These are phyloP conservation scores for Axis porcinus DNA, from an alignment of 2,113 vertebrate species.

Conservation along the genomic window DNA sequence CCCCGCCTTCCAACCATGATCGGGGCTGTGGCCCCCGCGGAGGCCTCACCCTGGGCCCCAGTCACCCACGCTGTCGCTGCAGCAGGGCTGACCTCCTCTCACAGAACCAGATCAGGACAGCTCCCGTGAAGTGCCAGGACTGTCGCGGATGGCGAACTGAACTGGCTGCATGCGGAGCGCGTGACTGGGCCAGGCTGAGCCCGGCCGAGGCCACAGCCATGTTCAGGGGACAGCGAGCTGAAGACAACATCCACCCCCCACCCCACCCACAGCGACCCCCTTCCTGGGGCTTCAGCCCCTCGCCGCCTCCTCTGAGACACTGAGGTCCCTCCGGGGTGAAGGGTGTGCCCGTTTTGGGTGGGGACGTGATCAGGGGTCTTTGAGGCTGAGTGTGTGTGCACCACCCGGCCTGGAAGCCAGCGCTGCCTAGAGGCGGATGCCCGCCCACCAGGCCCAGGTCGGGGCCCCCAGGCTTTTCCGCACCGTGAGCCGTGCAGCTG, in stretches of 20 bases:
- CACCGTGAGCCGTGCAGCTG: rapidly evolving
- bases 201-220: rapidly evolving
- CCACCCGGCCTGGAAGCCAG: neutral
- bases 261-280: rapidly evolving
- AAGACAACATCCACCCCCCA: too few species aligned
- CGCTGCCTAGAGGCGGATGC: neutral
- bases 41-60: rapidly evolving
- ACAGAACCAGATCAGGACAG: neutral
- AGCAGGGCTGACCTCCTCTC: neutral
- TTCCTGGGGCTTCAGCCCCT: neutral
- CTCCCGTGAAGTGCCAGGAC: neutral
- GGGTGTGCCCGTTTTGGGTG: neutral
- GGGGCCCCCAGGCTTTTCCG: neutral
- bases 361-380: neutral
- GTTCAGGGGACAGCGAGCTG: neutral
- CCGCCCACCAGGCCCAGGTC: rapidly evolving
- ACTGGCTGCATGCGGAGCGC: rapidly evolving
- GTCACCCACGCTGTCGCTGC: rapidly evolving
- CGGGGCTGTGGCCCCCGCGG: neutral
- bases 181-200: neutral
- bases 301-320: neutral
- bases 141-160: rapidly evolving
- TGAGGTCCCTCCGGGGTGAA: neutral
- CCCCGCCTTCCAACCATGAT: rapidly evolving
- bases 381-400: rapidly evolving